Conservation (phyloP, 1,140 invertebrate species). For the Ruditapes philippinarum region DNA sequence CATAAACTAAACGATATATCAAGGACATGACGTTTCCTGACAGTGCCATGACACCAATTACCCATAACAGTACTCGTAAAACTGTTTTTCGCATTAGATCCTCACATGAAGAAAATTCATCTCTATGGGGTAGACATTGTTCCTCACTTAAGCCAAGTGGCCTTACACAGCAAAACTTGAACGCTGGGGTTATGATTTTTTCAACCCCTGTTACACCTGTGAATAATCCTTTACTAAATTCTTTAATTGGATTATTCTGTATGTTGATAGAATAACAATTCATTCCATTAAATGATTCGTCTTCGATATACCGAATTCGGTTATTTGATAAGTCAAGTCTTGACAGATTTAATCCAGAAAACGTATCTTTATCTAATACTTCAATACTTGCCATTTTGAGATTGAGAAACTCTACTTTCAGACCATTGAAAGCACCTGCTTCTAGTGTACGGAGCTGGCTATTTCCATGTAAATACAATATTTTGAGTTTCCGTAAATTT, state of each 20-base stretch:
- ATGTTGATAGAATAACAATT: not conserved
- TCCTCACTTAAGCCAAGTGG: slow-evolving; percentile 3
- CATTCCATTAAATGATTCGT: not conserved
- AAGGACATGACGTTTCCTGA: too few relatives aligned
- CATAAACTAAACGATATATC: not conserved
- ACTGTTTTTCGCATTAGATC: slow-evolving; percentile 70
- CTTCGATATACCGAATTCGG: not conserved
- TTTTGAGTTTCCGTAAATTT: slow-evolving; percentile 5
- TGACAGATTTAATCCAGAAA: slow-evolving; percentile 36
- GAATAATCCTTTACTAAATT: not conserved
- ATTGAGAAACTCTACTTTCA: not conserved
- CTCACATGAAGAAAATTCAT: slow-evolving; percentile 76
- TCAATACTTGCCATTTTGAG: slow-evolving; percentile 2
- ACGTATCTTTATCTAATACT: slow-evolving; percentile 9
- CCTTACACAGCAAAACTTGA: slow-evolving; percentile 15
- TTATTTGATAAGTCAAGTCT: not conserved
- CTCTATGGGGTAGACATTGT: slow-evolving; percentile 66
- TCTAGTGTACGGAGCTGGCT: not conserved
- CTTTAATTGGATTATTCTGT: not conserved
- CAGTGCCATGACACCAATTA: slow-evolving; percentile 66
- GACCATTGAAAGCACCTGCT: slow-evolving; percentile 35
- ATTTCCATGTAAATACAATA: slow-evolving; percentile 48
- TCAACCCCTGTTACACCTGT: not conserved
- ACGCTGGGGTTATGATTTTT: not conserved
- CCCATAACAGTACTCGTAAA: slow-evolving; percentile 73